Percentiles rank a stretch among this genome's conserved stretches.
phyloP scores from a whole-genome alignment of 2,113 vertebrate species.

The Cephalopholis sonnerati region DNA sequence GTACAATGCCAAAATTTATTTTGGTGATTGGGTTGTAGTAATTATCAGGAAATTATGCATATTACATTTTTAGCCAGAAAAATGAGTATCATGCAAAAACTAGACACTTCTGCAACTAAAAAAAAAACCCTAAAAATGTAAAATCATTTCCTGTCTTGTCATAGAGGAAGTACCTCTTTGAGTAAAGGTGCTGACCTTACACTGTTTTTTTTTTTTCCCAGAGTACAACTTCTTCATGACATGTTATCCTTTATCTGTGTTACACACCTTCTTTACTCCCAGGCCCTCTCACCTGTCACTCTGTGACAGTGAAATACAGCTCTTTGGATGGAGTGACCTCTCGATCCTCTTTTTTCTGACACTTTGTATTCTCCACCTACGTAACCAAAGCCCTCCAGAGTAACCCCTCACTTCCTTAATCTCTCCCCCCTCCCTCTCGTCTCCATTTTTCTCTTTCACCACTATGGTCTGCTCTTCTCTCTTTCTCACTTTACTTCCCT shows the following conservation, averaged over 20 bases:
- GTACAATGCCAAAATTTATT: too few relatives aligned
- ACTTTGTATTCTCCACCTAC: conserved; percentile 78
- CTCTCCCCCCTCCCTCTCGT: conserved; percentile 4
- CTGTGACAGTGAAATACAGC: conserved; percentile 64
- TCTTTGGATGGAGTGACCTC: conserved; percentile 55
- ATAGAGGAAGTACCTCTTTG: conserved; percentile 31
- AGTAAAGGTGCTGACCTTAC: conserved; percentile 46
- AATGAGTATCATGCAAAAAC: neutral
- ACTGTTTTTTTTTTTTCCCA: conserved; percentile 37
- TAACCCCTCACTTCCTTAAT: conserved; percentile 65
- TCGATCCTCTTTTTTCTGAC: conserved; percentile 57
- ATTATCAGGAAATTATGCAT: neutral
- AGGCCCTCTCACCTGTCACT: conserved; percentile 69
- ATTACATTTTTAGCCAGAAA: neutral
- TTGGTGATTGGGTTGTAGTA: too few relatives aligned
- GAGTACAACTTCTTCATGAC: conserved; percentile 49
- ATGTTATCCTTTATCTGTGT: conserved; percentile 57
- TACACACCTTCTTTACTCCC: conserved; percentile 63
- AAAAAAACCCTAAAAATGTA: neutral
- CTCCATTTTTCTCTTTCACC: conserved; percentile 67
- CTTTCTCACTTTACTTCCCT: conserved; percentile 22
- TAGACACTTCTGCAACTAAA: neutral
- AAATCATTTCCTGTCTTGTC: neutral
- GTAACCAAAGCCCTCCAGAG: conserved; percentile 75
- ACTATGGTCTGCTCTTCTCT: conserved; percentile 34